Evolutionary conservation across 2,797 vertebrate genomes (phyloP).

Genomic region (Danio tinwini): DNA sequence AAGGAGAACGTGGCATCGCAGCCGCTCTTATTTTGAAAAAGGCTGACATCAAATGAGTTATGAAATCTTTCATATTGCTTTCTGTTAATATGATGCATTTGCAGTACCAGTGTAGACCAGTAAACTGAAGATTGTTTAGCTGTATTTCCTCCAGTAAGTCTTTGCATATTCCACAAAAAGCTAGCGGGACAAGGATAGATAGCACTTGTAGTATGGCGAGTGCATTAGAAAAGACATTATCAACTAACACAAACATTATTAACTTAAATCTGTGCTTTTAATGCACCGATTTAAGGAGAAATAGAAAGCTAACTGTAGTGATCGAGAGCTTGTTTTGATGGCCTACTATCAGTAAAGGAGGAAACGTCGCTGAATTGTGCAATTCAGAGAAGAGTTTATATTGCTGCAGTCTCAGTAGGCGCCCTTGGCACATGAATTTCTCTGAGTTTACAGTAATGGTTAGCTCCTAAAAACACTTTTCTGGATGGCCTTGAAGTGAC

Average conservation of each 20-base stretch:
- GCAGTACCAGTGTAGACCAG: slow-evolving; percentile 38
- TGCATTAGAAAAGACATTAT: slow-evolving; percentile 18
- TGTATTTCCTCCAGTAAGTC: slow-evolving; percentile 34
- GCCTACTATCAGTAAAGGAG: slow-evolving; percentile 14
- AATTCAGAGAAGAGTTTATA: slow-evolving; percentile 28
- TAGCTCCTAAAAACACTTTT: slow-evolving; percentile 35
- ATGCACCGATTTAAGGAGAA: neutral
- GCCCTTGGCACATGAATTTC: slow-evolving; percentile 49
- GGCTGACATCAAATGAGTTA: slow-evolving; percentile 33
- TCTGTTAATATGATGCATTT: slow-evolving; percentile 57
- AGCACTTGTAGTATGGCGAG: slow-evolving; percentile 42
- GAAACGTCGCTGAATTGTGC: neutral
- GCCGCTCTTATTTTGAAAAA: slow-evolving; percentile 57
- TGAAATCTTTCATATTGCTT: slow-evolving; percentile 62
- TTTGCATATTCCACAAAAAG: slow-evolving; percentile 58
- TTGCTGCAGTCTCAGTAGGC: slow-evolving; percentile 49
- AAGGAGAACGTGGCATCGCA: slow-evolving; percentile 50
- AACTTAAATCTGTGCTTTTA: slow-evolving; percentile 21
- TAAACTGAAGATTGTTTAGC: slow-evolving; percentile 34
- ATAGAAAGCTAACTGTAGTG: slow-evolving; percentile 34
- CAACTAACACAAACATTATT: slow-evolving; percentile 12
- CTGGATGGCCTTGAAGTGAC: slow-evolving; percentile 29
- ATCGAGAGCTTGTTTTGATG: neutral
- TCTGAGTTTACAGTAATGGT: slow-evolving; percentile 38
- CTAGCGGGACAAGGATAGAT: slow-evolving; percentile 34